Evolutionary conservation across 37 sponge, comb jelly and placozoan genomes (phyloP).

Genomic region (Spongilla lacustris): DNA sequence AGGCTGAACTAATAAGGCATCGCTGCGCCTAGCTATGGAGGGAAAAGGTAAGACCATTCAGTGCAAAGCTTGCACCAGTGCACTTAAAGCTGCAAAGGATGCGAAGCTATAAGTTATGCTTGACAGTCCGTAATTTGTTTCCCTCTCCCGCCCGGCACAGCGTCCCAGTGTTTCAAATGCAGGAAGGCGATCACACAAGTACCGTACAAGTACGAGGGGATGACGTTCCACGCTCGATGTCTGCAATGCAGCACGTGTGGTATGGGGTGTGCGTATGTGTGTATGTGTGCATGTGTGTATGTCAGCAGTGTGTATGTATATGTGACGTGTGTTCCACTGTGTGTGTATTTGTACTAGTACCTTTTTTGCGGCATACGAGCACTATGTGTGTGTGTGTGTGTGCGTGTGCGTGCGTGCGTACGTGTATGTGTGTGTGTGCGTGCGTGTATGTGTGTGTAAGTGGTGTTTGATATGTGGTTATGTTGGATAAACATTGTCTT

Average conservation of each 20-base stretch:
- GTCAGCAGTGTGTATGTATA: neutral
- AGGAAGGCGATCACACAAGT: constrained; percentile 25
- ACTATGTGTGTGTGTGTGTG: constrained; percentile 42
- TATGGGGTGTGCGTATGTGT: constrained; percentile 15
- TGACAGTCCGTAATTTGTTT: neutral
- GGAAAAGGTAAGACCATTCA: neutral
- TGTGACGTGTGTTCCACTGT: neutral
- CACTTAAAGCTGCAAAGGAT: neutral
- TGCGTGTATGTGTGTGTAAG: constrained; percentile 16
- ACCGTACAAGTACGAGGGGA: constrained; percentile 58
- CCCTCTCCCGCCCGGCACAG: neutral
- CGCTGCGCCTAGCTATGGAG: neutral
- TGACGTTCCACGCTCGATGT: constrained; percentile 67
- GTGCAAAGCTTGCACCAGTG: neutral
- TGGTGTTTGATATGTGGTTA: neutral
- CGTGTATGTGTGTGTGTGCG: constrained; percentile 11
- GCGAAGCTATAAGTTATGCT: neutral
- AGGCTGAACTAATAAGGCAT: neutral
- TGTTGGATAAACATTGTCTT: neutral
- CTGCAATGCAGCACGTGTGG: constrained; percentile 54
- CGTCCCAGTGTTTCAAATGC: constrained; percentile 55
- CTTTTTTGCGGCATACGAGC: no score
- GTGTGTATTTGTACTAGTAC: constrained; percentile 30
- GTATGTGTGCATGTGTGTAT: constrained; percentile 2
- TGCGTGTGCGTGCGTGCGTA: constrained; percentile 17